A percentile compares a stretch with the other conserved stretches of the same genome.
These are phyloP conservation scores for Cosmopolites sordidus DNA, from an alignment of 2,888 invertebrate species.

Conservation along the genomic window DNA sequence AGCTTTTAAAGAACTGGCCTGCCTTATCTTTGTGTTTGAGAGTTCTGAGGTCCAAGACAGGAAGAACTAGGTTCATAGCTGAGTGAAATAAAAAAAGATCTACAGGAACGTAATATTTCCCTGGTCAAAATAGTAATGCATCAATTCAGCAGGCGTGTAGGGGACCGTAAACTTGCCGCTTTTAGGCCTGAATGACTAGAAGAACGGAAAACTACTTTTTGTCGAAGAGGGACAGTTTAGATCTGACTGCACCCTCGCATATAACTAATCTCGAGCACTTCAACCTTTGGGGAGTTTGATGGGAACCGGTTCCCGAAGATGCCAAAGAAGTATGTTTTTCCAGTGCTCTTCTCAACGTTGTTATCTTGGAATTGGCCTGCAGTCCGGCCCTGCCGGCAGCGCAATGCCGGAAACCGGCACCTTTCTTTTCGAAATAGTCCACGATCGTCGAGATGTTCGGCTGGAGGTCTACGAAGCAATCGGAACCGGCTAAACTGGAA, in stretches of 20 bases:
- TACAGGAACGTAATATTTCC: no score
- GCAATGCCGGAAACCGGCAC: conserved; percentile 55
- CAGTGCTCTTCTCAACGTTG: conserved; percentile 42
- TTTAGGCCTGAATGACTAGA: conserved; percentile 7
- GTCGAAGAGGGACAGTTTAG: conserved; percentile 81
- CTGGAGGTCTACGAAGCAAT: conserved; percentile 63
- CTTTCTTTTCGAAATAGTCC: conserved; percentile 82
- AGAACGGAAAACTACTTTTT: conserved; percentile 48
- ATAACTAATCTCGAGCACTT: conserved; percentile 66
- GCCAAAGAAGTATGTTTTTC: conserved; percentile 37
- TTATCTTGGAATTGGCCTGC: conserved; percentile 44
- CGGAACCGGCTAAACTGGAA: conserved; percentile 74
- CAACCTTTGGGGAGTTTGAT: conserved; percentile 41
- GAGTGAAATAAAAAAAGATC: no score
- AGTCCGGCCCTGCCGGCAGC: conserved; percentile 45
- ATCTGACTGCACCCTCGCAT: conserved; percentile 82
- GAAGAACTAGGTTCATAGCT: no score
- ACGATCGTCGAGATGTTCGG: conserved; percentile 75
- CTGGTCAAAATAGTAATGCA: no score
- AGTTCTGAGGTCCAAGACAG: no score
- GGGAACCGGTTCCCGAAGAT: conserved; percentile 20
- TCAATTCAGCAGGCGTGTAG: no score
- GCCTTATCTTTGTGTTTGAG: no score
- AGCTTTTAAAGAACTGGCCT: no score
- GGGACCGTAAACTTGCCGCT: no score